Evolutionary conservation across 2,113 vertebrate species (phyloP).

Genomic region (Phoxinus phoxinus): DNA sequence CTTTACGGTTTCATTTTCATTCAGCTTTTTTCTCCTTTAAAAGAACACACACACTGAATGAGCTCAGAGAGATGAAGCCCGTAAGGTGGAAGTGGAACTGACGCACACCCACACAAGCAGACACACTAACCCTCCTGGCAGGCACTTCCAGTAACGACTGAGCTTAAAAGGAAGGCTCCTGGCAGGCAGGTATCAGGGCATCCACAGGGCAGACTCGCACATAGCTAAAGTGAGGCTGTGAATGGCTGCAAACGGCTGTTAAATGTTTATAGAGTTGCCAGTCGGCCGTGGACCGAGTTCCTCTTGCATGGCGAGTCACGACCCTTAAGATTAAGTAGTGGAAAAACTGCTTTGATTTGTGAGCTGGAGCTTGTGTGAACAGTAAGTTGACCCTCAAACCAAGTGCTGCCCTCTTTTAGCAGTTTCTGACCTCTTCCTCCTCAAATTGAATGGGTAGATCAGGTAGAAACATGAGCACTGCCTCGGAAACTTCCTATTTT

Average conservation of each 20-base stretch:
- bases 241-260: slow-evolving; percentile 48
- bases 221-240: slow-evolving; percentile 30
- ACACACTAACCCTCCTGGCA: slow-evolving; percentile 41
- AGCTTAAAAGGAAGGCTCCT: slow-evolving; percentile 39
- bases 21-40: not conserved
- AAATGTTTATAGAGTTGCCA: slow-evolving; percentile 61
- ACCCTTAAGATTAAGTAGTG: slow-evolving; percentile 42
- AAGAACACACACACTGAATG: slow-evolving; percentile 20
- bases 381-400: slow-evolving; percentile 30
- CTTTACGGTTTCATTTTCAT: not conserved
- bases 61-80: slow-evolving; percentile 31
- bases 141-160: slow-evolving; percentile 32
- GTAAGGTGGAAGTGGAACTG: slow-evolving; percentile 49
- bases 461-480: not conserved
- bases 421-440: not conserved
- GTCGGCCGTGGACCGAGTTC: slow-evolving; percentile 45
- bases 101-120: slow-evolving; percentile 34
- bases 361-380: slow-evolving; percentile 28
- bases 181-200: slow-evolving; percentile 44
- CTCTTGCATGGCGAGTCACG: slow-evolving; percentile 41
- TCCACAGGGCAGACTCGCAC: slow-evolving; percentile 38
- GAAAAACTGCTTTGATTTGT: slow-evolving; percentile 55
- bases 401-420: slow-evolving; percentile 21
- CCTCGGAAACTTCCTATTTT: not conserved
- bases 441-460: not conserved